Percentiles rank a stretch among this genome's conserved stretches.
Evolutionary conservation across 2,113 vertebrate genomes (phyloP).

Genomic region (Pachycephala philippinensis): DNA sequence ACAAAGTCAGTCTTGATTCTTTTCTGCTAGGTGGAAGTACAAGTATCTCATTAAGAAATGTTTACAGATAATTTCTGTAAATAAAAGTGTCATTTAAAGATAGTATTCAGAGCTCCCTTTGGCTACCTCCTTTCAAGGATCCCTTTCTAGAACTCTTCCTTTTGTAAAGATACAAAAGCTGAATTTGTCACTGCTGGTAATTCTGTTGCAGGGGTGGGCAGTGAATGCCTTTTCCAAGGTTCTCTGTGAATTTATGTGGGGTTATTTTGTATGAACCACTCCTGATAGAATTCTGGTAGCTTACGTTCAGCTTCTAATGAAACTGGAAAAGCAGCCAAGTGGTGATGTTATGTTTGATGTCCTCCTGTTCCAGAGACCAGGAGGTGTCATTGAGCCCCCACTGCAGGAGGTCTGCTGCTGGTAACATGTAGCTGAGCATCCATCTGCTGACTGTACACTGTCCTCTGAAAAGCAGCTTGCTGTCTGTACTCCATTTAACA

Average conservation of each 20-base stretch:
- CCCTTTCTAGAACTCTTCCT: neutral
- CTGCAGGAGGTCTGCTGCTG: neutral
- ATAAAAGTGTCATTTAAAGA: neutral
- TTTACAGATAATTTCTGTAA: neutral
- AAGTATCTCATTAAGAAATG: neutral
- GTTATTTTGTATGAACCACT: neutral
- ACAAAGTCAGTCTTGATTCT: neutral
- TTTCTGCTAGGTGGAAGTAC: neutral
- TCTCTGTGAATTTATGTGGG: neutral
- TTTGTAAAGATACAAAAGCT: neutral
- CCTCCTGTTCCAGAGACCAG: neutral
- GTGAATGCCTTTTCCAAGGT: neutral
- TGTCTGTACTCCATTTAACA: neutral
- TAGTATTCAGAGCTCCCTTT: neutral
- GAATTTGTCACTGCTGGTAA: neutral
- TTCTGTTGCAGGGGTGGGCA: neutral
- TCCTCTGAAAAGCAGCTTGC: neutral
- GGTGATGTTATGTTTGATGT: neutral
- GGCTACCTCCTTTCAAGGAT: neutral
- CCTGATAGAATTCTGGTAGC: rapidly evolving
- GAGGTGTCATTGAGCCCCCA: neutral
- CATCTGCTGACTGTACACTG: neutral
- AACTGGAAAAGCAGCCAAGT: neutral
- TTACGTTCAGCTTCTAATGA: neutral
- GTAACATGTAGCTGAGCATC: neutral